These are phyloP conservation scores for Leucoma salicis DNA, from an alignment of 2,888 invertebrate genomes.

Conservation along the genomic window DNA sequence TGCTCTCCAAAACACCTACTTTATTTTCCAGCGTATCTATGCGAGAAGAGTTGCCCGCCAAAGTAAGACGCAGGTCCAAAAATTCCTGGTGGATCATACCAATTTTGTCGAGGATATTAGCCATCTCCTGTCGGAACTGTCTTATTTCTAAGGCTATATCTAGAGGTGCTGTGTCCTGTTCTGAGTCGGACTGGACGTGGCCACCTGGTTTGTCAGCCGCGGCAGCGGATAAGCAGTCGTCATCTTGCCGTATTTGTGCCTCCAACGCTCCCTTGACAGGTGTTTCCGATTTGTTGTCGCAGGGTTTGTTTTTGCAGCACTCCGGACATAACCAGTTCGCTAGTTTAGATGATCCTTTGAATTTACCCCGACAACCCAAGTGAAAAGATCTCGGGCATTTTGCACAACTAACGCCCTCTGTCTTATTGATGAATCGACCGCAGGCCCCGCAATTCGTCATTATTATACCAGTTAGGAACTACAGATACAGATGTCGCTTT, in stretches of 20 bases:
- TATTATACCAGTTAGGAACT: neutral
- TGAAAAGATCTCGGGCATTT: neutral
- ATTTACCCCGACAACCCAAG: neutral
- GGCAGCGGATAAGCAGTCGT: neutral
- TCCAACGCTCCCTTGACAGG: neutral
- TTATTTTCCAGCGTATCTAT: neutral
- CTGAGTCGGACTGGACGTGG: neutral
- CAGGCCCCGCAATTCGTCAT: neutral
- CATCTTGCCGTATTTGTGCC: neutral
- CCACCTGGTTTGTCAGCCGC: neutral
- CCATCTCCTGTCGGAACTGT: neutral
- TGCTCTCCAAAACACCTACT: neutral
- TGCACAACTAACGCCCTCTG: neutral
- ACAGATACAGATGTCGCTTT: no score
- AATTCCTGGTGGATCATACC: neutral
- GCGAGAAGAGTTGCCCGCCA: neutral
- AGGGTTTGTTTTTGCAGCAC: neutral
- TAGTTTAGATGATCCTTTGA: neutral
- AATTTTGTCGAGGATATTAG: neutral
- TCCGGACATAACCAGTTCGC: neutral
- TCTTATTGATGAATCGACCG: neutral
- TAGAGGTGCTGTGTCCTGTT: neutral
- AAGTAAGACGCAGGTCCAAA: neutral
- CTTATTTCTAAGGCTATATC: neutral
- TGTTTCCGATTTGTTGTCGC: neutral